These are phyloP conservation scores for Orchesella flavescens DNA, from an alignment of 2,888 invertebrate genomes.

Conservation along the genomic window DNA sequence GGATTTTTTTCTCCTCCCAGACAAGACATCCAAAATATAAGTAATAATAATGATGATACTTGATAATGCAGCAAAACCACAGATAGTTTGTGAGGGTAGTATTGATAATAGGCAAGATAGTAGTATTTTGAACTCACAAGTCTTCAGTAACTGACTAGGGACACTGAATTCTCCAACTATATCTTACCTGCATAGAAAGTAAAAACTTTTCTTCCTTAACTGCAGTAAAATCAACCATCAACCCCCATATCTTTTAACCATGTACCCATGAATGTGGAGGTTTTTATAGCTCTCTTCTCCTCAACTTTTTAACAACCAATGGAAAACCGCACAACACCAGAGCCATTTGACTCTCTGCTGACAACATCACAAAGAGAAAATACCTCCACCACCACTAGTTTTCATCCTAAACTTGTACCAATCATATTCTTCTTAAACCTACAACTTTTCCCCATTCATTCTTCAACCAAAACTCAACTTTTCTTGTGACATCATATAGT, in stretches of 20 bases:
- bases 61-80: no score
- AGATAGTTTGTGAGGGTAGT: no score
- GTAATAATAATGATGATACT: no score
- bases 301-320: conserved; percentile 33
- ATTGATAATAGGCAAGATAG: no score
- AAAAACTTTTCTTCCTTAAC: conserved; percentile 15
- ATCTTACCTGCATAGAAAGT: background rate
- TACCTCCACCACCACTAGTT: background rate
- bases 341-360: conserved; percentile 32
- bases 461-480: conserved; percentile 1
- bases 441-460: background rate
- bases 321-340: conserved; percentile 41
- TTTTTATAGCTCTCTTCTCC: background rate
- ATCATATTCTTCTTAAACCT: no score
- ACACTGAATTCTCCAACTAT: background rate
- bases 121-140: no score
- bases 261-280: conserved; percentile 26
- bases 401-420: conserved; percentile 19
- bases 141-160: background rate
- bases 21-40: no score
- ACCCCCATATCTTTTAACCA: background rate
- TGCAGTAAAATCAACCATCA: conserved; percentile 43
- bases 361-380: conserved; percentile 27
- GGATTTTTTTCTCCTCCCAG: no score
- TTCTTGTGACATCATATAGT: conserved; percentile 8